phyloP scores from a whole-genome alignment of 2,888 invertebrate genomes.

The Ichneumoninae sp. region DNA sequence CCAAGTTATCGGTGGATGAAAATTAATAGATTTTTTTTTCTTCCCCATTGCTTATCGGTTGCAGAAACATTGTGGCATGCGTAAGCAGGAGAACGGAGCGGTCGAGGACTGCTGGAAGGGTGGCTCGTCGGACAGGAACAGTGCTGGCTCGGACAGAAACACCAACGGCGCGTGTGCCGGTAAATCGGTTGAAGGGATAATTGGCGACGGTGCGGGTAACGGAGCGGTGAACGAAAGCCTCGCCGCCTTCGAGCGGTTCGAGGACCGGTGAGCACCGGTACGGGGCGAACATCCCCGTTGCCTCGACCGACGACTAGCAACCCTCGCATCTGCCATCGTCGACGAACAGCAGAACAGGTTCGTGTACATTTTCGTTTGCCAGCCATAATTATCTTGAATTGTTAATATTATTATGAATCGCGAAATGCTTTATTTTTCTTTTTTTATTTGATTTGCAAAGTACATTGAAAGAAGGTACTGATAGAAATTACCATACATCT shows the following conservation, averaged over 20 bases:
- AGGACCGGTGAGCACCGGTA: slow-evolving; percentile 83
- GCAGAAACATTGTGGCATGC: slow-evolving; percentile 79
- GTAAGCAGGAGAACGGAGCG: slow-evolving; percentile 74
- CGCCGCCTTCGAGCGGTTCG: slow-evolving; percentile 77
- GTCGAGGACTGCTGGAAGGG: slow-evolving; percentile 70
- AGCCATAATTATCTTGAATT: neutral
- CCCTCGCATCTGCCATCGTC: slow-evolving; percentile 81
- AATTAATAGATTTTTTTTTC: slow-evolving; percentile 16
- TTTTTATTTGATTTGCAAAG: too few relatives aligned
- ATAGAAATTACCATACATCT: too few relatives aligned
- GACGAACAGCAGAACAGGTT: slow-evolving; percentile 84
- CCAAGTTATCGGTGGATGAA: neutral
- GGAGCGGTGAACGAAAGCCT: slow-evolving; percentile 69
- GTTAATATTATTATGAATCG: neutral
- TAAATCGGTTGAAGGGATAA: slow-evolving; percentile 49
- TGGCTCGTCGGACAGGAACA: slow-evolving; percentile 63
- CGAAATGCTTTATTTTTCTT: too few relatives aligned
- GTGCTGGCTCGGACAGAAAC: slow-evolving; percentile 65
- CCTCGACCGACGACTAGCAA: slow-evolving; percentile 80
- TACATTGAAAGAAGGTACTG: too few relatives aligned
- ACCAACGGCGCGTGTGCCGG: slow-evolving; percentile 58
- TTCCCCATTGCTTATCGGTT: slow-evolving; percentile 57
- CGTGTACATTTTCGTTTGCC: slow-evolving; percentile 40
- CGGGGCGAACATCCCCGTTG: slow-evolving; percentile 82
- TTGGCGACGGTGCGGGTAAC: slow-evolving; percentile 49